Percentiles rank a stretch among this genome's conserved stretches.
These are phyloP conservation scores for Suncus etruscus DNA, from an alignment of 2,113 vertebrate genomes.

Conservation along the genomic window DNA sequence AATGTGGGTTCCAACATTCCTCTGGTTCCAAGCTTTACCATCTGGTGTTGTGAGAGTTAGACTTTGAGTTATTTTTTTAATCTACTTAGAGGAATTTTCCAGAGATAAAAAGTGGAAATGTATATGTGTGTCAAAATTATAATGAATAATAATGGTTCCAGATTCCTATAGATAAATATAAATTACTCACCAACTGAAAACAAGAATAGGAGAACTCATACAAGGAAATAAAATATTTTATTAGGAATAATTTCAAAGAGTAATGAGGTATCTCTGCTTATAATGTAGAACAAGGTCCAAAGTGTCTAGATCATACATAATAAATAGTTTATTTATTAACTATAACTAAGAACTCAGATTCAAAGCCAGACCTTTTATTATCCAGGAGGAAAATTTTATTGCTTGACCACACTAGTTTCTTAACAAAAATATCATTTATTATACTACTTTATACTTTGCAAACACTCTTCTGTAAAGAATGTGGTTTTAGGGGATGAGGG, in stretches of 20 bases:
- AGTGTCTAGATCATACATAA: neutral
- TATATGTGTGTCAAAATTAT: slow-evolving; percentile 1
- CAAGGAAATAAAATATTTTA: slow-evolving; percentile 3
- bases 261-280: neutral
- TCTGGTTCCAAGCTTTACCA: neutral
- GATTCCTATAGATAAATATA: neutral
- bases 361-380: neutral
- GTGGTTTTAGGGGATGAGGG: neutral
- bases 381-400: neutral
- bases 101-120: neutral
- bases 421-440: neutral
- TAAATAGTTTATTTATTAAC: neutral
- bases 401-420: neutral
- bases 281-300: neutral
- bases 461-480: neutral
- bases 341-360: neutral
- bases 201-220: neutral
- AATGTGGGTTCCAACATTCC: neutral
- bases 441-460: neutral
- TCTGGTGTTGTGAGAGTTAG: neutral
- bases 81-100: neutral
- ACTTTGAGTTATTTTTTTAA: neutral
- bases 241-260: neutral
- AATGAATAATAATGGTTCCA: neutral
- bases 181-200: neutral